Evolutionary conservation across 2,797 vertebrate genomes (phyloP).

Genomic region (Coccyzus lansbergi): DNA sequence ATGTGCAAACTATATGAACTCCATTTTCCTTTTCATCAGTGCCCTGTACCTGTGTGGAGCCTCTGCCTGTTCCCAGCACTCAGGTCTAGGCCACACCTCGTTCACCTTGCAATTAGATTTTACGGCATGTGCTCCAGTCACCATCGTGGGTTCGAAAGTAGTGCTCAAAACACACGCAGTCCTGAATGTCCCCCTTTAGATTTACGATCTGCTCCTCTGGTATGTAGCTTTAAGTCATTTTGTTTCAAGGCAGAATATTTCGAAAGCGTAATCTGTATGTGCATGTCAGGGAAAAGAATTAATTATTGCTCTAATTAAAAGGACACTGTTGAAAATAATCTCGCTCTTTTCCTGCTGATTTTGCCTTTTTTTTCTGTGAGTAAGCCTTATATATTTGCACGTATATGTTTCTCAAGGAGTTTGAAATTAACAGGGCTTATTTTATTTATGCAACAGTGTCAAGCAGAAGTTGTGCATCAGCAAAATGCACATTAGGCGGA

Average conservation of each 20-base stretch:
- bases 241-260: slow-evolving; percentile 59
- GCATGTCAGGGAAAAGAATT: slow-evolving; percentile 55
- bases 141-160: slow-evolving; percentile 38
- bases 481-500: slow-evolving; percentile 40
- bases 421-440: slow-evolving; percentile 32
- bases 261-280: slow-evolving; percentile 25
- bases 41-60: neutral
- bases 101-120: slow-evolving; percentile 11
- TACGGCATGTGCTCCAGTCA: neutral
- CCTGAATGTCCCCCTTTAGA: slow-evolving; percentile 26
- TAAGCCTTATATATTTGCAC: slow-evolving; percentile 42
- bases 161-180: slow-evolving; percentile 1
- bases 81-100: neutral
- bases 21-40: slow-evolving; percentile 32
- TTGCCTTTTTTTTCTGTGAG: slow-evolving; percentile 28
- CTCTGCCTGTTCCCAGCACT: neutral
- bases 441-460: slow-evolving; percentile 64
- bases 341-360: slow-evolving; percentile 42
- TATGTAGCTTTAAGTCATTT: slow-evolving; percentile 60
- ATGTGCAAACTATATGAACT: neutral
- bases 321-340: slow-evolving; percentile 52
- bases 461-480: slow-evolving; percentile 40
- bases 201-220: slow-evolving; percentile 22
- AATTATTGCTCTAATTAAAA: slow-evolving; percentile 60
- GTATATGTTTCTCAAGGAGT: slow-evolving; percentile 1